Percentiles rank a stretch among this genome's conserved stretches.
phyloP scores from a whole-genome alignment of 2,888 invertebrate species.

The Hirtodrosophila trivittata region DNA sequence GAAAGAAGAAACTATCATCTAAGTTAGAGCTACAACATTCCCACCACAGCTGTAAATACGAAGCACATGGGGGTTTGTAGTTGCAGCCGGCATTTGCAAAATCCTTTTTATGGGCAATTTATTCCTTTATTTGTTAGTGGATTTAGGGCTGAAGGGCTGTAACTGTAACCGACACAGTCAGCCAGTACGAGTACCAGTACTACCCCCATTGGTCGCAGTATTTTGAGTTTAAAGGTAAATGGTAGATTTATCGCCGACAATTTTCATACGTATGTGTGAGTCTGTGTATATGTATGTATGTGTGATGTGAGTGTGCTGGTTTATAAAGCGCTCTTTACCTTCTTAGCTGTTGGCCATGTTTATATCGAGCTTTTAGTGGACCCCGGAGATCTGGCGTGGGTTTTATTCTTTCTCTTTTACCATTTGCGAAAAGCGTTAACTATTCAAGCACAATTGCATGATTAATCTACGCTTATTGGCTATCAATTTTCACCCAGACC shows the following conservation, averaged over 20 bases:
- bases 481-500: conserved; percentile 62
- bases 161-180: conserved; percentile 47
- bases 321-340: conserved; percentile 17
- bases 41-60: conserved; percentile 52
- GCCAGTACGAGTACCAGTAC: conserved; percentile 22
- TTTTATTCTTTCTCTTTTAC: conserved; percentile 26
- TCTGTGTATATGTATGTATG: conserved; percentile 18
- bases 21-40: conserved; percentile 29
- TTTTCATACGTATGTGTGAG: conserved; percentile 44
- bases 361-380: conserved; percentile 73
- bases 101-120: conserved; percentile 80
- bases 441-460: conserved; percentile 64
- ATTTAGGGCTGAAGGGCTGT: conserved; percentile 67
- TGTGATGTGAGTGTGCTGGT: conserved; percentile 16
- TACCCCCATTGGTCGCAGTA: conserved; percentile 60
- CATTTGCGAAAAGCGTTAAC: conserved; percentile 51
- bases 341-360: conserved; percentile 59
- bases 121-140: conserved; percentile 80
- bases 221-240: conserved; percentile 80
- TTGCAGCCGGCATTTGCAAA: conserved; percentile 74
- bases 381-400: conserved; percentile 53
- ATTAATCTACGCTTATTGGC: conserved; percentile 68
- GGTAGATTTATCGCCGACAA: conserved; percentile 72
- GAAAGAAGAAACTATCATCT: conserved; percentile 37
- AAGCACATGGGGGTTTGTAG: conserved; percentile 53